phyloP scores from a whole-genome alignment of 2,113 vertebrate species.

The Myrmophylax atrothorax region DNA sequence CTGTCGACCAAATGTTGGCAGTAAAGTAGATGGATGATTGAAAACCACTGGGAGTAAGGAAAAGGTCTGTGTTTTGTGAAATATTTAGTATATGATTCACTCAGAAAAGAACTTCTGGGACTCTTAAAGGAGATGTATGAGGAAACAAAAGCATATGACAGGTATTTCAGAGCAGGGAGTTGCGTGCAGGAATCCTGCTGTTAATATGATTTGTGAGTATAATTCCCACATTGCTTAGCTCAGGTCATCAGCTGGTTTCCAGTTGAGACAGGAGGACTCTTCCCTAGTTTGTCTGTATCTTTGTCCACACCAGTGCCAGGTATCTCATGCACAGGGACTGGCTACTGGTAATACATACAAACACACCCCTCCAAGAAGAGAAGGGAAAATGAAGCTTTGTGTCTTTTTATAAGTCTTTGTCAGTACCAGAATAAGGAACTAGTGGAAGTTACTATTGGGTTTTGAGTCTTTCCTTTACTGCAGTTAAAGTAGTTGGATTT shows the following conservation, averaged over 20 bases:
- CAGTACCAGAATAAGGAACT: not conserved
- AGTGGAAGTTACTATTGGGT: not conserved
- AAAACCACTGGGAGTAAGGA: slow-evolving; percentile 62
- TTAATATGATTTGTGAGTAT: slow-evolving; percentile 63
- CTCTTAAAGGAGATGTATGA: slow-evolving; percentile 60
- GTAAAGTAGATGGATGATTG: slow-evolving; percentile 68
- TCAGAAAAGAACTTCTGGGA: slow-evolving; percentile 63
- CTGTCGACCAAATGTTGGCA: slow-evolving; percentile 42
- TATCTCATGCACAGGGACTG: not conserved
- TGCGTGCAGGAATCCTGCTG: slow-evolving; percentile 53
- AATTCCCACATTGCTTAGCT: slow-evolving; percentile 56
- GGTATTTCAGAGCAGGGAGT: slow-evolving; percentile 39
- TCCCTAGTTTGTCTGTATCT: not conserved
- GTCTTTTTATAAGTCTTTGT: not conserved
- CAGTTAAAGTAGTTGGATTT: not conserved
- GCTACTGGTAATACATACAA: not conserved
- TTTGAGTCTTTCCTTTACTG: not conserved
- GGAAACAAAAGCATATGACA: slow-evolving; percentile 53
- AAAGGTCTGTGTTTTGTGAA: slow-evolving; percentile 57
- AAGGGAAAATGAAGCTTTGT: not conserved
- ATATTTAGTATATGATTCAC: slow-evolving; percentile 65
- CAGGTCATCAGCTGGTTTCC: slow-evolving; percentile 32
- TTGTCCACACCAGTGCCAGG: not conserved
- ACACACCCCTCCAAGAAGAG: not conserved
- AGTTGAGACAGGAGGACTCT: slow-evolving; percentile 21